Conservation (phyloP, 2,888 invertebrate genomes). For the Pristionchus mayeri region DNA sequence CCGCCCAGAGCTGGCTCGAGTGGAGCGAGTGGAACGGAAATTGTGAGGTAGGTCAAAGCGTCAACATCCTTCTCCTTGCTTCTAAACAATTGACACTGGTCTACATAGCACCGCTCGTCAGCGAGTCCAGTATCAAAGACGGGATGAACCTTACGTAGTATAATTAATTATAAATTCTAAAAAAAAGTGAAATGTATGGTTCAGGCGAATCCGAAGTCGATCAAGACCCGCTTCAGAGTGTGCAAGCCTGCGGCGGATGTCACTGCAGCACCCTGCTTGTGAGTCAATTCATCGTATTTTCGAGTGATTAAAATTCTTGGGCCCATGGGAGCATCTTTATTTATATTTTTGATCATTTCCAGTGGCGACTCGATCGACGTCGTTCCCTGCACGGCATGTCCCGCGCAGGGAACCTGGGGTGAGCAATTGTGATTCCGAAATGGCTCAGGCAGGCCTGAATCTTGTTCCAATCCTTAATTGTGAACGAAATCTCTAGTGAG, state of each 20-base stretch:
- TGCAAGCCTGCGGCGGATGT: constrained; percentile 39
- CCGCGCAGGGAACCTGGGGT: constrained; percentile 37
- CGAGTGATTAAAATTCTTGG: no score
- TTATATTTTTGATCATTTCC: background rate
- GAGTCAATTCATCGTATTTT: background rate
- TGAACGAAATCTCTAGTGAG: no score
- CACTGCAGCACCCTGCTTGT: constrained; percentile 8
- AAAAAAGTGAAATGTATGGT: no score
- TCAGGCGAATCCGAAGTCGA: background rate
- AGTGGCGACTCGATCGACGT: constrained; percentile 15
- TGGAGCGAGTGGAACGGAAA: constrained; percentile 49
- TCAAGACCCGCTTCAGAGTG: constrained; percentile 38
- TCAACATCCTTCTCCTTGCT: no score
- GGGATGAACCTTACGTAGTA: no score
- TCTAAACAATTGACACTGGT: no score
- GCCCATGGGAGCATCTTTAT: no score
- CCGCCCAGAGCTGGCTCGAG: constrained; percentile 7
- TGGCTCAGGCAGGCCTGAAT: no score
- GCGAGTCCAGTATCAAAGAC: no score
- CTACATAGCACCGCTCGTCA: no score
- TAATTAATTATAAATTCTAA: no score
- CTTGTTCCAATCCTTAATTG: no score
- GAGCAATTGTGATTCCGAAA: background rate
- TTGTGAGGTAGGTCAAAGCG: constrained; percentile 1
- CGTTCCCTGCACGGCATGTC: constrained; percentile 26